phyloP scores from a whole-genome alignment of 2,797 vertebrate species.

The Acridotheres tristis region DNA sequence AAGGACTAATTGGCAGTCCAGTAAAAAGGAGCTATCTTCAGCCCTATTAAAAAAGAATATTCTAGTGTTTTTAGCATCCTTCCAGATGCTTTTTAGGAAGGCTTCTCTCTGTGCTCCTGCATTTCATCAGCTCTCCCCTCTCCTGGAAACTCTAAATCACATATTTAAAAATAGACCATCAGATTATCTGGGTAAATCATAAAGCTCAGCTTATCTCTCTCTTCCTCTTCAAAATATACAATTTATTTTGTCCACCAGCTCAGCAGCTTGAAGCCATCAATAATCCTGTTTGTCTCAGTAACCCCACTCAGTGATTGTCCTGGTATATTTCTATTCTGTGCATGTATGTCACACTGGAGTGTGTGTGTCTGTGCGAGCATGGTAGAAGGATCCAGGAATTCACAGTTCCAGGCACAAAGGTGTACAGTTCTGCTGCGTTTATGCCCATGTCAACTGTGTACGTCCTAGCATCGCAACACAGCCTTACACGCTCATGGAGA shows the following conservation, averaged over 20 bases:
- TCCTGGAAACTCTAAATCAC: constrained; percentile 55
- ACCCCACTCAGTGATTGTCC: not conserved
- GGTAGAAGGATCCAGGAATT: not conserved
- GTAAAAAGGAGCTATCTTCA: not conserved
- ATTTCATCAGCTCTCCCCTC: constrained; percentile 37
- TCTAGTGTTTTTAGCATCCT: not conserved
- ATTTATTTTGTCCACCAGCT: constrained; percentile 62
- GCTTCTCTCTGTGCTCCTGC: not conserved
- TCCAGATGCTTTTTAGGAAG: not conserved
- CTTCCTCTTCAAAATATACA: constrained; percentile 53
- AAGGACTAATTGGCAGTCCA: not conserved
- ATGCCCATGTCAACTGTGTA: not conserved
- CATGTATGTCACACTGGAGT: not conserved
- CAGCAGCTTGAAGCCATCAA: not conserved
- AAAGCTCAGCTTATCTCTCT: constrained; percentile 70
- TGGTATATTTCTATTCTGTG: not conserved
- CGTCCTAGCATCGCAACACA: not conserved
- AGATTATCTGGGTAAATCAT: constrained; percentile 75
- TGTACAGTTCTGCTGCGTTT: not conserved
- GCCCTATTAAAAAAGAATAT: not conserved
- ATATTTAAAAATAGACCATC: constrained; percentile 73
- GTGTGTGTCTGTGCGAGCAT: accelerated
- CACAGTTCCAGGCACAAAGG: not conserved
- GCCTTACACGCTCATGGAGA: not conserved
- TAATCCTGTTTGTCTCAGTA: constrained; percentile 50